phyloP scores from a whole-genome alignment of 2,888 invertebrate species.

The Dyspetes luteomarginatus region DNA sequence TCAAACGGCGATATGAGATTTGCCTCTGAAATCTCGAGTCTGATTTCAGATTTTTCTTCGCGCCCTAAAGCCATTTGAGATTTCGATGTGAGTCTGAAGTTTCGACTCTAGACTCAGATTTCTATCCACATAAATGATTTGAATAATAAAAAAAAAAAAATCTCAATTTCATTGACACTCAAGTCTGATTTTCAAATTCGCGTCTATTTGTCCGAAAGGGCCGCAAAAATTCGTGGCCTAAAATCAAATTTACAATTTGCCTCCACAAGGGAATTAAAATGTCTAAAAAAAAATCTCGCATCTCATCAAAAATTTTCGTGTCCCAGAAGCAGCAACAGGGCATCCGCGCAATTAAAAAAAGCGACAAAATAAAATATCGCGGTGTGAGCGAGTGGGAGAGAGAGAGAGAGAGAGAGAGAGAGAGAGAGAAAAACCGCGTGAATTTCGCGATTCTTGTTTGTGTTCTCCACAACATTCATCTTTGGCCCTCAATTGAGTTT shows the following conservation, averaged over 20 bases:
- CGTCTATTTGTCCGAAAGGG: no score
- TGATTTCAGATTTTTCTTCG: neutral
- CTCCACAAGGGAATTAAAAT: no score
- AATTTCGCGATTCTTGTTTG: conserved; percentile 64
- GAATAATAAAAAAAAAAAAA: no score
- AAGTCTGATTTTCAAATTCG: no score
- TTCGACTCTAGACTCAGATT: no score
- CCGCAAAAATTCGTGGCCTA: no score
- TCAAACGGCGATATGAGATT: neutral
- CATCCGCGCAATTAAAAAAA: neutral
- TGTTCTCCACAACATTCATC: conserved; percentile 81
- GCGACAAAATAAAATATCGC: neutral
- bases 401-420: no score
- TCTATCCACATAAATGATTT: no score
- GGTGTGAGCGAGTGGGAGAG: neutral
- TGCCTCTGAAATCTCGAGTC: neutral
- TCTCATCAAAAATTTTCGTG: neutral
- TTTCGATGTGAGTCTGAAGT: no score
- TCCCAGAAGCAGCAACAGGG: neutral
- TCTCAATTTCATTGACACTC: no score
- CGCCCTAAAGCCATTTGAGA: no score
- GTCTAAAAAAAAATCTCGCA: neutral
- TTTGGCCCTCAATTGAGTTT: conserved; percentile 75
- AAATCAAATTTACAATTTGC: neutral
- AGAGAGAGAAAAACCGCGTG: neutral